phyloP scores from a whole-genome alignment of 1,140 invertebrate genomes.

The Procambarus virginalis region DNA sequence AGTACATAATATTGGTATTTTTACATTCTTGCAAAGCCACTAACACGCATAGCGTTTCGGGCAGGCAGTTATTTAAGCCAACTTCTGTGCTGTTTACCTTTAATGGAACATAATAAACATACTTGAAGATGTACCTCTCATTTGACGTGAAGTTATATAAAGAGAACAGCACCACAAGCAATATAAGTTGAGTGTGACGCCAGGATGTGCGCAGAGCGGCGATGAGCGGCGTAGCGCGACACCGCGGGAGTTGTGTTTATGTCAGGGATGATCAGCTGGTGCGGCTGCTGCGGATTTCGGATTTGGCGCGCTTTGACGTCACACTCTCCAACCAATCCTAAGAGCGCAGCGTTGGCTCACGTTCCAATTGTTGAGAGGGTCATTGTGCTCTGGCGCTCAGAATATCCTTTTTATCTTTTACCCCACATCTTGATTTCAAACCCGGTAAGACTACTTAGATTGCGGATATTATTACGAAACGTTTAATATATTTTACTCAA shows the following conservation, averaged over 20 bases:
- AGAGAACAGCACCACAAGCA: no score
- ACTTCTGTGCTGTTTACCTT: no score
- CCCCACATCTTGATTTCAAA: slow-evolving; percentile 11
- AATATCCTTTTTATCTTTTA: slow-evolving; percentile 17
- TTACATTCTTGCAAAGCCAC: no score
- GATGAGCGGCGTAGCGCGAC: no score
- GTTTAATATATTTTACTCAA: not conserved
- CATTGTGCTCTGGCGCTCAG: slow-evolving; percentile 57
- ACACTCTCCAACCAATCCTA: slow-evolving; percentile 7
- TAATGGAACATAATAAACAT: no score
- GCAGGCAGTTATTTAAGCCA: no score
- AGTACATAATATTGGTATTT: no score
- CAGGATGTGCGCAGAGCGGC: no score
- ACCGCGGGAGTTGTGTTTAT: not conserved
- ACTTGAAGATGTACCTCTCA: no score
- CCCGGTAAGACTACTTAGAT: slow-evolving; percentile 33
- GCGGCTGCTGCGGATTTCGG: slow-evolving; percentile 18
- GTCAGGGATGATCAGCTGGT: slow-evolving; percentile 46
- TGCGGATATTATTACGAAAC: not conserved
- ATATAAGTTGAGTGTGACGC: no score
- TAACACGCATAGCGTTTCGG: no score
- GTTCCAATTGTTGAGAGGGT: slow-evolving; percentile 58
- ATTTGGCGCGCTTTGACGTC: slow-evolving; percentile 57
- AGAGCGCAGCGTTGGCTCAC: not conserved
- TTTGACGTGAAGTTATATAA: no score